phyloP scores from a whole-genome alignment of 2,113 vertebrate genomes.

The Dromaius novaehollandiae region DNA sequence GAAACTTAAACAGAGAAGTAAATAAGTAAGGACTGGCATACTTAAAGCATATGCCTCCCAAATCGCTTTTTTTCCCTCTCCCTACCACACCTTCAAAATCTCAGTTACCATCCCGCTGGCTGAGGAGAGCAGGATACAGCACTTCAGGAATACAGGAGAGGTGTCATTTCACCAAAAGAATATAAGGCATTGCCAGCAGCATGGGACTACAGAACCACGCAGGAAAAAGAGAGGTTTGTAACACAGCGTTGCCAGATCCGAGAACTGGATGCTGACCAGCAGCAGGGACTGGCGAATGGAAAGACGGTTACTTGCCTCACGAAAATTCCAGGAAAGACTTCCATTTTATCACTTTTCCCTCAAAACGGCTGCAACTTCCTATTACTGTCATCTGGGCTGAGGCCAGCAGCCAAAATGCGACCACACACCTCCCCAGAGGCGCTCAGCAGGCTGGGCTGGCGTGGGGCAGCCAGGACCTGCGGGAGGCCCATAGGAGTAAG shows the following conservation, averaged over 20 bases:
- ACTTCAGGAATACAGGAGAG: not conserved
- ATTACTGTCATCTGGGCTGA: not conserved
- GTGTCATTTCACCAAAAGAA: not conserved
- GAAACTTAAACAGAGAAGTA: not conserved
- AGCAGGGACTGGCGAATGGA: rapidly evolving
- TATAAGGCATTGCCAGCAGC: rapidly evolving
- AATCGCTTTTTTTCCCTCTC: not conserved
- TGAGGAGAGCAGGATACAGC: not conserved
- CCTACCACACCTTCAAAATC: not conserved
- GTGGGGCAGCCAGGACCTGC: not conserved
- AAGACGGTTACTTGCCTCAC: not conserved
- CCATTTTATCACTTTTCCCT: not conserved
- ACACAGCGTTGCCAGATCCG: not conserved
- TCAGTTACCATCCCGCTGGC: rapidly evolving
- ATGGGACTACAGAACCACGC: rapidly evolving
- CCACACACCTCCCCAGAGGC: not conserved
- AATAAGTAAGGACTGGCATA: not conserved
- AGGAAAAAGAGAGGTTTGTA: not conserved
- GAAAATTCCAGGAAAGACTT: not conserved
- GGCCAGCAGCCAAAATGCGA: not conserved
- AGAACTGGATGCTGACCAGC: not conserved
- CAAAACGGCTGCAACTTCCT: not conserved
- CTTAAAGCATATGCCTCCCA: not conserved
- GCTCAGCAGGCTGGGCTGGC: not conserved
- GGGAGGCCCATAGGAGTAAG: not conserved